Evolutionary conservation across 1,140 invertebrate species (phyloP), one percentile per base, ranked within the genome.

Genomic region (Drosophila tani): DNA sequence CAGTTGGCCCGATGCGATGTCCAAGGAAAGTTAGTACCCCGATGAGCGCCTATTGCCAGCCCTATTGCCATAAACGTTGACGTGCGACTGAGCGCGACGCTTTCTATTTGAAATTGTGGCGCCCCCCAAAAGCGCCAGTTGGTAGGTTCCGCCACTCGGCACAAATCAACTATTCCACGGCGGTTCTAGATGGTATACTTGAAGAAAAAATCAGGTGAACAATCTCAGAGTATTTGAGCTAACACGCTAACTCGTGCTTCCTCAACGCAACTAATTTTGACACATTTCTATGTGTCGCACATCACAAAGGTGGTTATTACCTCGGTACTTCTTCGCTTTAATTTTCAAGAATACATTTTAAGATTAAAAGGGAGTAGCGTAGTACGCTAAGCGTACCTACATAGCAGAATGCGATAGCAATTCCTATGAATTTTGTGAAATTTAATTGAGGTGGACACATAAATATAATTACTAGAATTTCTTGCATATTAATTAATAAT

Each of bases 21-120:
- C 57, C 40, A 45, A 45, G 9, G 17, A 53, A 32, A 68, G 51
- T 49, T 32, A 47, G 62, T 38, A 32, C 40, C 58, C 45, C 60
- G 29, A 49, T 41, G 65, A 62, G 45, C 43, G 65, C 21, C 21
- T 24, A 24, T 24, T 24, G 21, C 32, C 81, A 62, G 84, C 85
- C 85, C 85, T 84, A 65, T 81, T 67, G 77, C 69, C 58, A 38
- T 71, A 81, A 71, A 78, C 73, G 85, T 69, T 88, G 77, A 75
- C 82, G 66, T 75, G 74, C 81, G 85, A 88, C 84, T 88, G 76
- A 88, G 73, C 81, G 70, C 63, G 51, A 47, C 73, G 81, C 50
- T 75, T 87, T 87, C 79, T 47, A 78, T 88, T 87, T 78, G 69
- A 87, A 88, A 75, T 81, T 84, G 76, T 90, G 81, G 77, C 84